Conservation (phyloP, 64 coral and sea anemone species). For the Hydrozoanthus tunicans region DNA sequence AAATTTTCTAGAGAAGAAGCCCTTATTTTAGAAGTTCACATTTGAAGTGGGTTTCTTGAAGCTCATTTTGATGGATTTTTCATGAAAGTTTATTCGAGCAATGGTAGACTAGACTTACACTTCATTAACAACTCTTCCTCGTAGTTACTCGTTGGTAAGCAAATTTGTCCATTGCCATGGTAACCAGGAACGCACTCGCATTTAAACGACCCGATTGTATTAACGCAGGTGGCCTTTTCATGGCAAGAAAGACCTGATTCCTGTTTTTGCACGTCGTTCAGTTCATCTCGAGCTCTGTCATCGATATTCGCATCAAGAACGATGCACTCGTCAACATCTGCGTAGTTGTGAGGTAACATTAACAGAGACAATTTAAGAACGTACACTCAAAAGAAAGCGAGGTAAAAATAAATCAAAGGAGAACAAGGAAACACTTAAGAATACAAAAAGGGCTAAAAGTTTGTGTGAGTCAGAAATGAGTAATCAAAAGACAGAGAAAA, state of each 20-base stretch:
- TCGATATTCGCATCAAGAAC: conserved; percentile 21
- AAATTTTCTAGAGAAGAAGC: too few relatives aligned
- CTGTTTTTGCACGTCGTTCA: conserved; percentile 55
- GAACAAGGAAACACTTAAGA: background rate
- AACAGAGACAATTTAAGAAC: background rate
- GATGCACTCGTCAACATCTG: conserved; percentile 87
- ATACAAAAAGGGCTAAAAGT: background rate
- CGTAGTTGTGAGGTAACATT: background rate
- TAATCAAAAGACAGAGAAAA: too few relatives aligned
- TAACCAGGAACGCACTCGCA: conserved; percentile 90
- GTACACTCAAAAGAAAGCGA: background rate
- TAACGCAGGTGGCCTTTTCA: conserved; percentile 71
- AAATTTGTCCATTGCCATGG: conserved; percentile 85
- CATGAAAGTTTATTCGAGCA: too few relatives aligned
- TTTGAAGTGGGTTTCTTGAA: too few relatives aligned
- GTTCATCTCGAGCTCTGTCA: conserved; percentile 15
- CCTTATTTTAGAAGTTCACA: too few relatives aligned
- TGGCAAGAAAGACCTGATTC: conserved; percentile 56
- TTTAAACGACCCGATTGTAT: conserved; percentile 84
- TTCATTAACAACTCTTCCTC: conserved; percentile 49
- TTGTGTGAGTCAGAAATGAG: too few relatives aligned
- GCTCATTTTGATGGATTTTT: too few relatives aligned
- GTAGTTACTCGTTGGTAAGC: conserved; percentile 58
- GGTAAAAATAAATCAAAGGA: background rate
- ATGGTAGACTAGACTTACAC: conserved; percentile 66